phyloP scores from a whole-genome alignment of 2,888 invertebrate species.

The Biston betularia region DNA sequence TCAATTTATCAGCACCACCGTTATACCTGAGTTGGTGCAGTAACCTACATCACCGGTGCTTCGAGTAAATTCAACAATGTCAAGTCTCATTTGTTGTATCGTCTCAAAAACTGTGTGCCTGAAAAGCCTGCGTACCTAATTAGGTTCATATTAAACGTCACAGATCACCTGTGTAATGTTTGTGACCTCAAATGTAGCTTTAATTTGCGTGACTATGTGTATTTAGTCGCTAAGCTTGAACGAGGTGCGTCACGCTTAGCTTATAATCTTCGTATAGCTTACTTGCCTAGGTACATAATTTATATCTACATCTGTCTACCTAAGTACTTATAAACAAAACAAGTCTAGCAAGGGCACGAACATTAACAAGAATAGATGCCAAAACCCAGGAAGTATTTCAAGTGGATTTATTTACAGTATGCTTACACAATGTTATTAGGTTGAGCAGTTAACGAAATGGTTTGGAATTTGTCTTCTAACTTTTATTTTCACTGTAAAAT shows the following conservation, averaged over 20 bases:
- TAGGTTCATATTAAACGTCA: conserved; percentile 21
- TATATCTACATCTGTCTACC: background rate
- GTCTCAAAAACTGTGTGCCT: conserved; percentile 66
- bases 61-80: conserved; percentile 74
- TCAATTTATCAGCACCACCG: conserved; percentile 50
- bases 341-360: conserved; percentile 22
- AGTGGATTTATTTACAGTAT: background rate
- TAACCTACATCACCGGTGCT: conserved; percentile 80
- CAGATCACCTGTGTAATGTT: conserved; percentile 33
- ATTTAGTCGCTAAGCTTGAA: conserved; percentile 36
- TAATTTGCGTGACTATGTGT: conserved; percentile 44
- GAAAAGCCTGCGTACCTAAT: conserved; percentile 42
- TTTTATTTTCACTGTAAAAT: no score
- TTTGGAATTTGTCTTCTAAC: no score
- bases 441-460: background rate
- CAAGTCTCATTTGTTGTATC: conserved; percentile 70
- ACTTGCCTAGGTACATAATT: background rate
- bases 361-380: background rate
- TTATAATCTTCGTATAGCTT: conserved; percentile 1
- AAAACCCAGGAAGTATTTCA: conserved; percentile 8
- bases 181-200: conserved; percentile 42
- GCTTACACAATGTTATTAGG: background rate
- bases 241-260: conserved; percentile 43
- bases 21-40: conserved; percentile 75
- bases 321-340: conserved; percentile 26